A percentile compares a stretch with the other conserved stretches of the same genome.
These are phyloP conservation scores for Acropora tenuis DNA, from an alignment of 64 coral and sea anemone species.

Conservation along the genomic window DNA sequence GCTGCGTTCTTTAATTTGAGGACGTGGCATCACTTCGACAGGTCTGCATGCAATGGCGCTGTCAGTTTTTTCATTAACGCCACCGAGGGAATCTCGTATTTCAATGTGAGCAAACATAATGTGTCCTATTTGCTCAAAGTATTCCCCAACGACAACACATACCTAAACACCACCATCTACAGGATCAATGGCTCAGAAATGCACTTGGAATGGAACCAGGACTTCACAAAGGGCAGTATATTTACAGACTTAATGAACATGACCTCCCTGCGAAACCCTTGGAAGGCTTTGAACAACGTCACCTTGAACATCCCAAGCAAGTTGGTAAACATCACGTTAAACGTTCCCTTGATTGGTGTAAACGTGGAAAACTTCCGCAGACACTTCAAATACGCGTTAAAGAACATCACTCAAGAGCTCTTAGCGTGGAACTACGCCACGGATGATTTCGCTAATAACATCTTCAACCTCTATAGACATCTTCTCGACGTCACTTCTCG, in stretches of 20 bases:
- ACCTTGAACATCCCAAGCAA: conserved; percentile 74
- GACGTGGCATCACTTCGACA: conserved; percentile 77
- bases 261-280: conserved; percentile 44
- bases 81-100: conserved; percentile 45
- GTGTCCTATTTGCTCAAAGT: conserved; percentile 55
- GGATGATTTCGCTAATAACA: conserved; percentile 57
- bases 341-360: conserved; percentile 52
- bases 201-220: conserved; percentile 61
- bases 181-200: conserved; percentile 69
- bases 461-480: conserved; percentile 54
- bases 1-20: conserved; percentile 69
- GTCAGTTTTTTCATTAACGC: conserved; percentile 66
- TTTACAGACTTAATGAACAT: conserved; percentile 29
- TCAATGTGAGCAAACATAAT: conserved; percentile 60
- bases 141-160: conserved; percentile 56
- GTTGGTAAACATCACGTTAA: conserved; percentile 75
- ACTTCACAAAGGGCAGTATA: conserved; percentile 49
- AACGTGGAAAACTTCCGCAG: conserved; percentile 56
- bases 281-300: conserved; percentile 58
- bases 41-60: conserved; percentile 70
- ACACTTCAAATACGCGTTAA: conserved; percentile 63
- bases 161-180: conserved; percentile 69
- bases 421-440: conserved; percentile 61
- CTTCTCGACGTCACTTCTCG: conserved; percentile 69
- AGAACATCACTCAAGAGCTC: conserved; percentile 65